Base-by-base conservation (phyloP, 2,113 vertebrate genomes). In the Xenopus laevis region DNA sequence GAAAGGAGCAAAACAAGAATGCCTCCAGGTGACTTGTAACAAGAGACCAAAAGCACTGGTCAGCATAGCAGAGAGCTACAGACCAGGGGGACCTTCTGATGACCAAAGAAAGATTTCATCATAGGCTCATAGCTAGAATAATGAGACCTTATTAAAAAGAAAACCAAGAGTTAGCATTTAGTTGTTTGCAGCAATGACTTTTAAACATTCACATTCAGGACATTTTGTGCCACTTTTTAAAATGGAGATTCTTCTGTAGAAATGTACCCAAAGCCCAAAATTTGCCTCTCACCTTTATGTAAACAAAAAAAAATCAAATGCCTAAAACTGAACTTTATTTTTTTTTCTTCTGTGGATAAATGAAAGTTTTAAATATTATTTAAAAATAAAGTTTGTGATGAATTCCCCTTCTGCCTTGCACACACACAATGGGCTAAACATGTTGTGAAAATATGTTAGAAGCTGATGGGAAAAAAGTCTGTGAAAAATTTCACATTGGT, bases 401-500 rank as follows among this genome's bases (percentile, higher is more conserved):
- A 23, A 69, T 55, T 46, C 68, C 74, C 74, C 59, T 46, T 70
- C 74, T 64, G 6, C 59, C 66, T 69, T 63, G 59, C 33, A 76
- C 66, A 63, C 58, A 60, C 21, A 75, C 8, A 45, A 16, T 20
- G 65, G 72, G 77, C 45, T 71, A 83, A 64, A 80, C 80, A 10
- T 62, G 79, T 82, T 81, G 81, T 84, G 81, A 74, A 82, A 78
- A 61, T 70, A 79, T 21, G 68, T 62, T 62, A 59, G 47, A 71
- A 59, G 15, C 53, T 17, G 45, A 71, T 33, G 13, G 23, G 33
- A 77, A 64, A 65, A 75, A 74, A 44, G 66, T 72, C 79, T 79
- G 79, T 80, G 78, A 82, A 83, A 52, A 80, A 83, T 83, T 64
- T 82, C 80, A 86, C 72, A 82, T 82, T 88, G 90, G 89, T 89